These are phyloP conservation scores for Salarias fasciatus DNA, from an alignment of 2,797 vertebrate species.

Conservation along the genomic window DNA sequence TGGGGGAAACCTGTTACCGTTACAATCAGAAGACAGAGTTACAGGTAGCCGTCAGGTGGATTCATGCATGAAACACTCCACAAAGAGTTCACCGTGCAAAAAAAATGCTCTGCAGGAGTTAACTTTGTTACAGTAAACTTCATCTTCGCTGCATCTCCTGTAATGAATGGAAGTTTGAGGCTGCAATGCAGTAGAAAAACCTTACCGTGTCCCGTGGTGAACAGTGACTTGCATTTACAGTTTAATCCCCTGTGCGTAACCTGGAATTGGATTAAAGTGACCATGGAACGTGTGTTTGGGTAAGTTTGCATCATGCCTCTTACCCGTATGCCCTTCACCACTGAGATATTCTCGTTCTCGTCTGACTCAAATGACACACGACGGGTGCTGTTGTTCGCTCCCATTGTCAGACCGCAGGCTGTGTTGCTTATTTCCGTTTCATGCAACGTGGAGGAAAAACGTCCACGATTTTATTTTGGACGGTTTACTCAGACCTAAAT, in stretches of 20 bases:
- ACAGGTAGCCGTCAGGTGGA: background rate
- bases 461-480: conserved; percentile 8
- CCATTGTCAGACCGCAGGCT: conserved; percentile 82
- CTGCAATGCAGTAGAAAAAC: background rate
- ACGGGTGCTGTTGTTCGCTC: conserved; percentile 87
- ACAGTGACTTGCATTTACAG: background rate
- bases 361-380: conserved; percentile 95
- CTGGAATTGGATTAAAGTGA: background rate
- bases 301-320: conserved; percentile 68
- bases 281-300: background rate
- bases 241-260: background rate
- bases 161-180: conserved; percentile 29
- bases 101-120: background rate
- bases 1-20: background rate
- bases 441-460: conserved; percentile 9
- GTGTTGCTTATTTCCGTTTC: conserved; percentile 27
- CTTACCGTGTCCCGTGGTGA: background rate
- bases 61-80: too few species aligned
- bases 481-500: conserved; percentile 3
- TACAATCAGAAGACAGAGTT: background rate
- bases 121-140: background rate
- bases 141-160: background rate
- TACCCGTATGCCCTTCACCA: conserved; percentile 99
- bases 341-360: conserved; percentile 93
- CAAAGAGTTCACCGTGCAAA: too few species aligned